These are phyloP conservation scores for Anarhynchus alexandrinus DNA, from an alignment of 2,113 vertebrate species.

Conservation along the genomic window DNA sequence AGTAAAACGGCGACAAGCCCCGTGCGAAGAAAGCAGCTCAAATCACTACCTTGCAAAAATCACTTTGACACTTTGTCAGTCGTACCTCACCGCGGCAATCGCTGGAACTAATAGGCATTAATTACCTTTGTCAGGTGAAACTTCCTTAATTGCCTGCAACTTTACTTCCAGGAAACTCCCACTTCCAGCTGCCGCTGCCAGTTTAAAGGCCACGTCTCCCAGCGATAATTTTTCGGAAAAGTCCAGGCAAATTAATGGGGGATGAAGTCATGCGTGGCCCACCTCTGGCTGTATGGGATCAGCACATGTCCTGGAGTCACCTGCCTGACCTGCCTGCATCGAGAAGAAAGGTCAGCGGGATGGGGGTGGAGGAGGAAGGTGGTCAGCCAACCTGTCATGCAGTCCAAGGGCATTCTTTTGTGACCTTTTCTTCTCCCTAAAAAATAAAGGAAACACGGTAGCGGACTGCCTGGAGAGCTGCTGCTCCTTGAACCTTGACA, in stretches of 20 bases:
- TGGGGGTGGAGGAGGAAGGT: neutral
- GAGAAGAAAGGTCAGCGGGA: neutral
- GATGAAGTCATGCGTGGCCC: neutral
- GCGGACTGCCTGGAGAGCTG: neutral
- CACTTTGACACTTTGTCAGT: neutral
- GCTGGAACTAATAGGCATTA: neutral
- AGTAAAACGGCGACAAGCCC: fast-evolving
- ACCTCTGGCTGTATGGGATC: neutral
- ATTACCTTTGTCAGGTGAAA: slow-evolving; percentile 1
- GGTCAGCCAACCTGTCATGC: neutral
- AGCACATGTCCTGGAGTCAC: neutral
- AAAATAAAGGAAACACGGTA: neutral
- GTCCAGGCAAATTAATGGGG: neutral
- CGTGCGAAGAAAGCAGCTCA: neutral
- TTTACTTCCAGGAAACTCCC: neutral
- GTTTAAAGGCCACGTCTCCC: neutral
- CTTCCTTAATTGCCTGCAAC: neutral
- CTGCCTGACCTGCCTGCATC: neutral
- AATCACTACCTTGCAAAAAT: neutral
- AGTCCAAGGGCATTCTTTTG: neutral
- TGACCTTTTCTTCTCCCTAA: neutral
- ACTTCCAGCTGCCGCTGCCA: neutral
- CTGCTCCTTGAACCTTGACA: neutral
- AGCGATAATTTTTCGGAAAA: neutral
- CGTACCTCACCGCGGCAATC: fast-evolving